Conservation (phyloP, 2,797 vertebrate species). For the Rhodeus uyekii region DNA sequence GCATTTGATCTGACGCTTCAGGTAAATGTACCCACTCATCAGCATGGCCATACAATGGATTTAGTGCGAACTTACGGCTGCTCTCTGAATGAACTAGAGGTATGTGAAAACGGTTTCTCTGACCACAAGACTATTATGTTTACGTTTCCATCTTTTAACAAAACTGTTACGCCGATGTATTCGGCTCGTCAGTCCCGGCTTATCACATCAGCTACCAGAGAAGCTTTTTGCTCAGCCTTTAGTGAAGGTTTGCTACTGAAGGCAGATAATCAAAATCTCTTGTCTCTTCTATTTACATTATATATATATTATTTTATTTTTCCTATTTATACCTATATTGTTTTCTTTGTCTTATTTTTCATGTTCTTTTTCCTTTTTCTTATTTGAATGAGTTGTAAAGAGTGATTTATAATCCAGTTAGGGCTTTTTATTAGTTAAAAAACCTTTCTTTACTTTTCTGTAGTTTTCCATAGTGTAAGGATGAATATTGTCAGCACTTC, state of each 20-base stretch:
- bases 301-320: too few species aligned
- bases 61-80: not conserved
- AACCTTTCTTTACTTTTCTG: too few species aligned
- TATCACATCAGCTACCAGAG: not conserved
- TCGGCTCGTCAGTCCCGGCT: not conserved
- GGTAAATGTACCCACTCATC: not conserved
- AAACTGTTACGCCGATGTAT: not conserved
- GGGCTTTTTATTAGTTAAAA: too few species aligned
- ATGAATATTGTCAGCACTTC: too few species aligned
- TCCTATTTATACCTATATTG: too few species aligned
- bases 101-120: not conserved
- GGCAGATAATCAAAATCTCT: too few species aligned
- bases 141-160: not conserved
- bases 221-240: not conserved
- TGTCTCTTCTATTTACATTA: too few species aligned
- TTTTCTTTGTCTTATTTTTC: too few species aligned
- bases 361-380: too few species aligned
- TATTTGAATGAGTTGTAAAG: too few species aligned
- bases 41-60: not conserved
- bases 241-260: not conserved
- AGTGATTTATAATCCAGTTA: too few species aligned
- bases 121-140: not conserved
- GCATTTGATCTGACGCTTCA: not conserved
- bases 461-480: too few species aligned
- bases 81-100: not conserved